Conservation (phyloP, 2,888 invertebrate species). For the Monopis laevigella region DNA sequence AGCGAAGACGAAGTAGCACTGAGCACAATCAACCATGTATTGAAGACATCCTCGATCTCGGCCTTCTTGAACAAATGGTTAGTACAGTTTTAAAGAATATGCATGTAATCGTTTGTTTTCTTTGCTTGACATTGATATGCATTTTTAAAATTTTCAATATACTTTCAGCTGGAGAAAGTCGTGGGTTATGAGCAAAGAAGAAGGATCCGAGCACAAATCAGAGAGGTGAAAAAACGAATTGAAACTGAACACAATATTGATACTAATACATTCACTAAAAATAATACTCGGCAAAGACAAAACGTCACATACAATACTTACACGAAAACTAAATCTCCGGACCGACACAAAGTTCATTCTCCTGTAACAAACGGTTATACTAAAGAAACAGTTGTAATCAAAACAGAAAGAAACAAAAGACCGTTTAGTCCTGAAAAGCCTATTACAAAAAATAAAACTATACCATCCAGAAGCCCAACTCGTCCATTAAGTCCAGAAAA, state of each 20-base stretch:
- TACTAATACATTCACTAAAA: slow-evolving; percentile 27
- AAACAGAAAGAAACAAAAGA: slow-evolving; percentile 27
- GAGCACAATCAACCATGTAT: slow-evolving; percentile 66
- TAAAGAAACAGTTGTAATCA: slow-evolving; percentile 29
- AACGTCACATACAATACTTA: slow-evolving; percentile 20
- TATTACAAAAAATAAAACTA: slow-evolving; percentile 26
- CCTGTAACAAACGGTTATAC: slow-evolving; percentile 33
- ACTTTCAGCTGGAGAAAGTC: slow-evolving; percentile 76
- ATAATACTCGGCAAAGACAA: slow-evolving; percentile 25
- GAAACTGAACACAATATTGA: slow-evolving; percentile 40
- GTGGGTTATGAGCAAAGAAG: slow-evolving; percentile 81
- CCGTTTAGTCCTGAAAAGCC: slow-evolving; percentile 42
- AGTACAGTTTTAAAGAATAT: slow-evolving; percentile 30
- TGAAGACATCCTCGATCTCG: slow-evolving; percentile 77
- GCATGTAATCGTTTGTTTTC: slow-evolving; percentile 12
- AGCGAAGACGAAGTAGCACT: slow-evolving; percentile 49
- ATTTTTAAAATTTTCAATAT: slow-evolving; percentile 21
- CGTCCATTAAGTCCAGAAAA: slow-evolving; percentile 52
- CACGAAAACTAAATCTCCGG: slow-evolving; percentile 27
- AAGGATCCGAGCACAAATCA: slow-evolving; percentile 79
- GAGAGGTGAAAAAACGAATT: slow-evolving; percentile 73
- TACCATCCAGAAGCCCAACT: slow-evolving; percentile 32
- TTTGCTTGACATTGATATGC: slow-evolving; percentile 14
- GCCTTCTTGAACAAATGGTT: slow-evolving; percentile 76
- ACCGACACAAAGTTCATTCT: too few relatives aligned